Base-by-base conservation (phyloP, 2,888 invertebrate species). In the Eristalis arbustorum region DNA sequence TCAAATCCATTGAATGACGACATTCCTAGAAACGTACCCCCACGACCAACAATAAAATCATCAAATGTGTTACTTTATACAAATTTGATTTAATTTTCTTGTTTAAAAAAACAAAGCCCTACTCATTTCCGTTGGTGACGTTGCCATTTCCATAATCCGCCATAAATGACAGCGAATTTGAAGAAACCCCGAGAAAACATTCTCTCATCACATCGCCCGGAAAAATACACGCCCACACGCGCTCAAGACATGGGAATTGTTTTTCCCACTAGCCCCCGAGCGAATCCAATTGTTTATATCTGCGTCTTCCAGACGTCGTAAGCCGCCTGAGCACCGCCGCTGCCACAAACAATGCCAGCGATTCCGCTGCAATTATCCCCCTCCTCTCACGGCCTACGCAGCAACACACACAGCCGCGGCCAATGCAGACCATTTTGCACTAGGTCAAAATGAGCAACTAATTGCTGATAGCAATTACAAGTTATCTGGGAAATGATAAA, bases 391-490 rank as follows among this genome's bases (percentile, higher is more conserved):
- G 1, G 8, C 8, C 8, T 5, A 3, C 10, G 31, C 31, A 31
- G 31, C 6, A 31, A 6, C 31, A 4, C 31, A 31, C 31, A 8
- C 1, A 4, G n/a, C 18, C 1, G 18, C 0, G 18, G 11, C 37
- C 64, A 75, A 56, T 13, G 56, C 56, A 49, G 62, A 73, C 40
- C 64, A 14, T 40, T 77, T 72, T 77, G 85, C 81, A 74, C 81
- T 73, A 77, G 56, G 81, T 85, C 81, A 72, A 81, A 77, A 72
- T 73, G 64, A 18, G 10, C 37, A 73, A 49, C 80, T 81, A 76
- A 73, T 75, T 73, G 76, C 59, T 69, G 71, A 85, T 77, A 73
- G 25, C 49, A 49, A 49, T 49, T 49, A 49, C 18, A 49, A 49
- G 25, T 62, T 10, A 31, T 31, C 62, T 62, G 62, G n/a, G 28